These are phyloP conservation scores for Nipponia nippon DNA, from an alignment of 2,113 vertebrate genomes.

Conservation along the genomic window DNA sequence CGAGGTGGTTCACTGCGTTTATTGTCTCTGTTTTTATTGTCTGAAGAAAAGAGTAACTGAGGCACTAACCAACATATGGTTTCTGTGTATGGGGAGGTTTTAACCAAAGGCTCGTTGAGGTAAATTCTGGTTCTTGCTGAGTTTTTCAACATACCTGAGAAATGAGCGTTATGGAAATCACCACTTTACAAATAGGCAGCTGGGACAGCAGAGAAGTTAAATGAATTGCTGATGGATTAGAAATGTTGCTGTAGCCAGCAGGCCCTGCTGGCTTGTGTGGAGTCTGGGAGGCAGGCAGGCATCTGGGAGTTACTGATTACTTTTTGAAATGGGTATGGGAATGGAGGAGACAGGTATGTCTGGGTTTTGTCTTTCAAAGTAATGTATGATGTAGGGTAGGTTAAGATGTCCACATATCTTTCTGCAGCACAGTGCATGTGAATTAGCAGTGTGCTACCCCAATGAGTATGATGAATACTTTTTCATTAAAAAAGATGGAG, in stretches of 20 bases:
- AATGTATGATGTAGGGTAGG: not conserved
- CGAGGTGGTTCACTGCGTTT: not conserved
- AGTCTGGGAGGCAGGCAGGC: not conserved
- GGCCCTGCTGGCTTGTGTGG: not conserved
- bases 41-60: not conserved
- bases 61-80: rapidly evolving
- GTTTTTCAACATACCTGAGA: not conserved
- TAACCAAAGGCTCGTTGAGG: not conserved
- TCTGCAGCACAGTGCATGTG: not conserved
- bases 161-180: not conserved
- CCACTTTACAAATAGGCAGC: not conserved
- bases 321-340: not conserved
- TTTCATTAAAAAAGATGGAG: not conserved
- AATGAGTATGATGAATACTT: not conserved
- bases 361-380: not conserved
- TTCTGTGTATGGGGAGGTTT: not conserved
- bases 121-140: not conserved
- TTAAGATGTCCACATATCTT: not conserved
- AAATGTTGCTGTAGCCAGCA: not conserved
- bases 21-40: not conserved
- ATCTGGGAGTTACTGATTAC: not conserved
- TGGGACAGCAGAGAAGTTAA: not conserved
- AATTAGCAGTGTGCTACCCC: not conserved
- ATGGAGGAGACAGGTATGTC: not conserved
- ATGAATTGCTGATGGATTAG: not conserved